Evolutionary conservation across 2,797 vertebrate species (phyloP), one percentile per base, ranked within the genome.

Genomic region (Acanthis flammea): DNA sequence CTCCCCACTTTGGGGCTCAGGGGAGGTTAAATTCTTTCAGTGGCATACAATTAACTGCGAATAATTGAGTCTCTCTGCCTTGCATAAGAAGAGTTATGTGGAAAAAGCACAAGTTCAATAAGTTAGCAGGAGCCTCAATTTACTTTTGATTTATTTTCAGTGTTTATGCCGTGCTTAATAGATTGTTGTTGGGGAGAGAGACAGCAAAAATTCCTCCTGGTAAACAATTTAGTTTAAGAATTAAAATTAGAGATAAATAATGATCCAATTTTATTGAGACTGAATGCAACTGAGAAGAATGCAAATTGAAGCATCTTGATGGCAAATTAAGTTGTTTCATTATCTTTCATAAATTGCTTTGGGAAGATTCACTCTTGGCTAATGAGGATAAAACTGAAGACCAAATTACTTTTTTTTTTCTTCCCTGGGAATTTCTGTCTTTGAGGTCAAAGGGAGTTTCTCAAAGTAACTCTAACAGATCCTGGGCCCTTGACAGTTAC

Each of bases 231-330:
- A 92, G 83, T 37, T 94, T 95, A 95, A 91, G 92, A 96, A 94
- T 94, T 95, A 92, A 94, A 95, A 95, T 94, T 92, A 95, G 91
- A 95, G 75, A 94, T 95, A 96, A 97, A 94, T 96, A 96, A 96
- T 87, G 92, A 91, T 80, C 47, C 71, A 88, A 83, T 96, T 96
- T 96, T 83, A 88, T 55, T 88, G 73, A 81, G 76, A 90, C 48
- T 65, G 78, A 91, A 73, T 3, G 3, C 33, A 96, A 72, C 65
- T 75, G 83, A 94, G 87, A 96, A 86, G 81, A 94, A 94, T 93
- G 85, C 54, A 94, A 92, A 95, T 90, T 91, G 81, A 94, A 93
- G 72, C 51, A 92, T 91, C 89, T 86, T 88, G 86, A 96, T 75
- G 62, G 88, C 81, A 96, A 96, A 96, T 96, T 95, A 96, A 89